Evolutionary conservation across 2,797 vertebrate species (phyloP).

Genomic region (Apogon talboti): DNA sequence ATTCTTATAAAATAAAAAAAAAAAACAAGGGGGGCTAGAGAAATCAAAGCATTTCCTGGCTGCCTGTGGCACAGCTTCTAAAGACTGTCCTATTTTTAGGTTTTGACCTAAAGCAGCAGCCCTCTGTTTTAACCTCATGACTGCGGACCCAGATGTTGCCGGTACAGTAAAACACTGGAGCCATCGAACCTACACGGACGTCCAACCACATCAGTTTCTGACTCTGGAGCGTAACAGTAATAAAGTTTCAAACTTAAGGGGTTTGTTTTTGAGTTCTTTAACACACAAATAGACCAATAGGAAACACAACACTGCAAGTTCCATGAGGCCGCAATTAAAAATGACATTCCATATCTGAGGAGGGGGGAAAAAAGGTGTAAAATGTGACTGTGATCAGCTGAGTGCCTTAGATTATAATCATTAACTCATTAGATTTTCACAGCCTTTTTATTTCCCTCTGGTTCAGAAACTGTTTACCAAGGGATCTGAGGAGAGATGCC

Average conservation of each 20-base stretch:
- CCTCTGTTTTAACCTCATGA: constrained; percentile 74
- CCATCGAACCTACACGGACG: constrained; percentile 41
- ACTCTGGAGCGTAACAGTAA: constrained; percentile 46
- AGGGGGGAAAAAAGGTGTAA: constrained; percentile 12
- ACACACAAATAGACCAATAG: background rate
- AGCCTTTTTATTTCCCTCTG: constrained; percentile 59
- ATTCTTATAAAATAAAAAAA: constrained; percentile 83
- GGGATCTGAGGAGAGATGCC: constrained; percentile 72
- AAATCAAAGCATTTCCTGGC: constrained; percentile 88
- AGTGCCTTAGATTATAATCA: constrained; percentile 56
- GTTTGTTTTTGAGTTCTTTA: background rate
- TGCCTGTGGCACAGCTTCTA: constrained; percentile 84
- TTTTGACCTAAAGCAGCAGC: constrained; percentile 79
- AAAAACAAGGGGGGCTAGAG: constrained; percentile 64
- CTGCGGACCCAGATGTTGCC: constrained; percentile 78
- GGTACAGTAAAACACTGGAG: constrained; percentile 67
- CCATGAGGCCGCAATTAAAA: background rate
- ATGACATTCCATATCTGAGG: background rate
- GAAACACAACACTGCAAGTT: background rate
- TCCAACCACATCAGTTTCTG: constrained; percentile 43
- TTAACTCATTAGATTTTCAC: constrained; percentile 73
- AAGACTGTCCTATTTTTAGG: constrained; percentile 84
- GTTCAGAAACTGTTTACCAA: constrained; percentile 73
- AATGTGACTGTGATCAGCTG: constrained; percentile 51
- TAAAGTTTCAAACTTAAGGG: constrained; percentile 12